These are phyloP conservation scores for Saturnia pavonia DNA, from an alignment of 2,888 invertebrate species.

Conservation along the genomic window DNA sequence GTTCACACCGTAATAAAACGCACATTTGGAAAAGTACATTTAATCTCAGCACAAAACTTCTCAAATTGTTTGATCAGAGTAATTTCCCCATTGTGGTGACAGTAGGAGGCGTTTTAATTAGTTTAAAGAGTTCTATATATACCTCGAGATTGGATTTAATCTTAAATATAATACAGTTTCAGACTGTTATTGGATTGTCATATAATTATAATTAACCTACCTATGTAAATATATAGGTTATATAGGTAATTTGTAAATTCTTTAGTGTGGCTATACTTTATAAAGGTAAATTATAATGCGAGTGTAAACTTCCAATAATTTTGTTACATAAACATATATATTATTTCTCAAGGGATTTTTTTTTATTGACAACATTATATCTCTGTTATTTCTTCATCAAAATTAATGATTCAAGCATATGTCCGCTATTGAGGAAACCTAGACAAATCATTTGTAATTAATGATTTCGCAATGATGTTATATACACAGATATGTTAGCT, in stretches of 20 bases:
- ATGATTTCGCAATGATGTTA: too few species aligned
- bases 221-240: too few species aligned
- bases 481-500: too few species aligned
- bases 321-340: too few species aligned
- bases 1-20: not conserved
- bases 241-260: not conserved
- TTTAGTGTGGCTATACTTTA: not conserved
- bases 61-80: conserved; percentile 25
- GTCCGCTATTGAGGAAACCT: too few species aligned
- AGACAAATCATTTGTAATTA: too few species aligned
- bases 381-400: too few species aligned
- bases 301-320: too few species aligned
- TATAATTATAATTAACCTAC: not conserved
- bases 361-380: too few species aligned
- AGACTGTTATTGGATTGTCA: not conserved
- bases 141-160: conserved; percentile 2
- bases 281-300: too few species aligned
- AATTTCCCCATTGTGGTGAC: conserved; percentile 23
- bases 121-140: conserved; percentile 20
- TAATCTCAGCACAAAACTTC: conserved; percentile 18
- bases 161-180: not conserved
- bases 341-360: too few species aligned
- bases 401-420: too few species aligned
- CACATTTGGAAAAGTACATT: conserved; percentile 5
- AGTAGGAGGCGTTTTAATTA: conserved; percentile 25